Conservation (phyloP, 2,888 invertebrate species). For the Lampropteryx suffumata region DNA sequence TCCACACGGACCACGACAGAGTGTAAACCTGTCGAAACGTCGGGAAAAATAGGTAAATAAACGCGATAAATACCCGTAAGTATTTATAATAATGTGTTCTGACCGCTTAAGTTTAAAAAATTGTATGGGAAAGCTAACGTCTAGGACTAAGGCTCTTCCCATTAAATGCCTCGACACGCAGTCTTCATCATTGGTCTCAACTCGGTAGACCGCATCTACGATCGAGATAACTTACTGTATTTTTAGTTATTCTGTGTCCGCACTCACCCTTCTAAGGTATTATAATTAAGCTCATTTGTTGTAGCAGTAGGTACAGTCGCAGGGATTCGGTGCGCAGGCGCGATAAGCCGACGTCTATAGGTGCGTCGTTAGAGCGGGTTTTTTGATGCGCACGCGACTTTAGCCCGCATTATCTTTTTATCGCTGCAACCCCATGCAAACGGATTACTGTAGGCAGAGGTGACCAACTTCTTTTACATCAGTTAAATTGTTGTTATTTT, state of each 20-base stretch:
- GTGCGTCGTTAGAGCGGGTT: slow-evolving; percentile 74
- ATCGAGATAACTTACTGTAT: not conserved
- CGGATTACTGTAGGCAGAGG: slow-evolving; percentile 68
- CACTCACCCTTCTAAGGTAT: slow-evolving; percentile 64
- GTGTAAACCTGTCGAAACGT: too few species aligned
- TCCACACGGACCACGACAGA: too few species aligned
- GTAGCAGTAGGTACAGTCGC: slow-evolving; percentile 36
- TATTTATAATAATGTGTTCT: too few species aligned
- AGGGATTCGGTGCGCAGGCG: slow-evolving; percentile 65
- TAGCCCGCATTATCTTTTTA: slow-evolving; percentile 80
- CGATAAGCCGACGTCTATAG: slow-evolving; percentile 76
- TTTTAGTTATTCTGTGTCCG: slow-evolving; percentile 4
- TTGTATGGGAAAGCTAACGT: too few species aligned
- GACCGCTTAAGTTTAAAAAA: too few species aligned
- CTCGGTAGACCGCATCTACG: too few species aligned
- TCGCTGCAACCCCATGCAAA: slow-evolving; percentile 75
- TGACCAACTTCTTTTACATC: slow-evolving; percentile 42
- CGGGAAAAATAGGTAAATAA: too few species aligned
- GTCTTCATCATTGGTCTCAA: too few species aligned
- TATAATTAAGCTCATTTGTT: slow-evolving; percentile 80
- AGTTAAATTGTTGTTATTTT: too few species aligned
- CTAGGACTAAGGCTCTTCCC: too few species aligned
- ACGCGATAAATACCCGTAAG: too few species aligned
- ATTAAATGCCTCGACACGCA: not conserved
- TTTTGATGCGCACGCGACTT: slow-evolving; percentile 78